Conservation (phyloP, 2,888 invertebrate species). For the Embidobia sp. region DNA sequence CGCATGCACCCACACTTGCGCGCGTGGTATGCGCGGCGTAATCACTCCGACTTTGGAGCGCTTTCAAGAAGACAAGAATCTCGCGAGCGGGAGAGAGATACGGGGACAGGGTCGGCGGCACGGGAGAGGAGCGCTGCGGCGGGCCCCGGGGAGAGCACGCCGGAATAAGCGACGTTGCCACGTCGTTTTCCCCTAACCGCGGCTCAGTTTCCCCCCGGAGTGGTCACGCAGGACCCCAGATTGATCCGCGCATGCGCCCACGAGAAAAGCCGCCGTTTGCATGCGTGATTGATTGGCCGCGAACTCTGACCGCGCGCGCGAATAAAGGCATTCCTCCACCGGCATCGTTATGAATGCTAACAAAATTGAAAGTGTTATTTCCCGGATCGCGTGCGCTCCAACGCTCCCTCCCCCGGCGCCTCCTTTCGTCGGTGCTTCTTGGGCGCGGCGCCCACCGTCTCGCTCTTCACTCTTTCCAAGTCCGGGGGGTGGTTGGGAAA, state of each 20-base stretch:
- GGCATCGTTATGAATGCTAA: conserved; percentile 48
- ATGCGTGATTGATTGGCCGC: conserved; percentile 57
- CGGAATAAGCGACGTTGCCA: conserved; percentile 58
- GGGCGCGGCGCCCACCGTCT: not conserved
- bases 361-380: conserved; percentile 62
- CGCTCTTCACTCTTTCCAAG: not conserved
- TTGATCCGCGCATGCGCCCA: no score
- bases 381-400: conserved; percentile 51
- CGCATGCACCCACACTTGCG: conserved; percentile 59
- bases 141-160: conserved; percentile 58
- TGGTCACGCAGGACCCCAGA: conserved; percentile 45
- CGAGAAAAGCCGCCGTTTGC: conserved; percentile 41
- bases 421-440: no score
- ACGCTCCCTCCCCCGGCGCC: not conserved
- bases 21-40: conserved; percentile 57
- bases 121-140: conserved; percentile 22
- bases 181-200: conserved; percentile 44
- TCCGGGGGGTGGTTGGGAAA: no score
- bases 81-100: conserved; percentile 48
- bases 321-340: conserved; percentile 37
- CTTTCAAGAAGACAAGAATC: conserved; percentile 62
- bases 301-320: conserved; percentile 52
- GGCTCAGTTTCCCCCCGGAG: conserved; percentile 38
- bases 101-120: conserved; percentile 31
- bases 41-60: conserved; percentile 63